phyloP scores from a whole-genome alignment of 2,888 invertebrate genomes.

The Vannuccia rotundouncinata region DNA sequence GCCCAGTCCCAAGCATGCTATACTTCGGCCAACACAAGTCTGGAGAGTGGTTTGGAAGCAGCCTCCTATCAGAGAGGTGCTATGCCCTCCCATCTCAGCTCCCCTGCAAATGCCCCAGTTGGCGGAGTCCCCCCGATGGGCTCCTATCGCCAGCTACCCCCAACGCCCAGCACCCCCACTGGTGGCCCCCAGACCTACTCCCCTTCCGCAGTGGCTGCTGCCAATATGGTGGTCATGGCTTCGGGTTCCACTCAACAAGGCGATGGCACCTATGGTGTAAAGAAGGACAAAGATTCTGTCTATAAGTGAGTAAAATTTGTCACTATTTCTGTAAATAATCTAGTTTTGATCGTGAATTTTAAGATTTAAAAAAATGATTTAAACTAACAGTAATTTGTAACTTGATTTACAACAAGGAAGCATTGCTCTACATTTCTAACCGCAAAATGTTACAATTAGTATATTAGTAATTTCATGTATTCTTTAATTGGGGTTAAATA shows the following conservation, averaged over 20 bases:
- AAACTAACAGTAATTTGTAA: no score
- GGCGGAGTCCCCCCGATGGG: background rate
- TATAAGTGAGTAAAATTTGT: conserved; percentile 10
- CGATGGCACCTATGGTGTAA: background rate
- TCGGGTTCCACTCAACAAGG: background rate
- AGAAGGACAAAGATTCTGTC: conserved; percentile 11
- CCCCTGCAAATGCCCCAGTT: background rate
- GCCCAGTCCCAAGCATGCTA: background rate
- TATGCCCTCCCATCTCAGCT: conserved; percentile 10
- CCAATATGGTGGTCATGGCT: background rate
- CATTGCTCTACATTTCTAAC: no score
- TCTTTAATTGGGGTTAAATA: no score
- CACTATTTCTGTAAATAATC: no score
- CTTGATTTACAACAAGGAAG: no score
- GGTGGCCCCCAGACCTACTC: background rate
- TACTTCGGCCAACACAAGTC: background rate
- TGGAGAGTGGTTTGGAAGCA: background rate
- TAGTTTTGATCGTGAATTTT: no score
- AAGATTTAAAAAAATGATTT: no score
- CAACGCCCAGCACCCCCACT: background rate
- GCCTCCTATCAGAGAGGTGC: background rate
- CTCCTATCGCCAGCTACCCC: background rate
- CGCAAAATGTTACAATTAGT: no score
- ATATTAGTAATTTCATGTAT: no score
- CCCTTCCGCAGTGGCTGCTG: background rate